Evolutionary conservation across 2,888 invertebrate species (phyloP).

Genomic region (Saturnia pavonia): DNA sequence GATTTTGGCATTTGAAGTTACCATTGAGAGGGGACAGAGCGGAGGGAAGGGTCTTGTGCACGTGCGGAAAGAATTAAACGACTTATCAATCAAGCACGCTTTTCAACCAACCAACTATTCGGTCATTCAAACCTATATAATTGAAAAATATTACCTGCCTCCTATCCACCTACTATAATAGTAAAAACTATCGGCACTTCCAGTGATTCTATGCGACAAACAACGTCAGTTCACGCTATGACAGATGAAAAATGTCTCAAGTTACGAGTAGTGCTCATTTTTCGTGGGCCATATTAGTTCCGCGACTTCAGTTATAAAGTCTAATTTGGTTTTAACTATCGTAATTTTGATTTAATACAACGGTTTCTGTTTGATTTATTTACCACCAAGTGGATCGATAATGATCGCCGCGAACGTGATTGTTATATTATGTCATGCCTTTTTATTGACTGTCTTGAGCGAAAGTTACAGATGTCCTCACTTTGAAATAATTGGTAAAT

Average conservation of each 20-base stretch:
- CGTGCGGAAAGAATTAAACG: no score
- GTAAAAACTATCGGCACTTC: conserved; percentile 3
- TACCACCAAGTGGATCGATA: neutral
- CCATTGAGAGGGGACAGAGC: no score
- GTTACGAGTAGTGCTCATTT: conserved; percentile 35
- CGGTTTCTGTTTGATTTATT: neutral
- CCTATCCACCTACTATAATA: no score
- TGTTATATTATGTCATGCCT: neutral
- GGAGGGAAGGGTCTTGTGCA: no score
- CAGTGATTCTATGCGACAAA: conserved; percentile 8
- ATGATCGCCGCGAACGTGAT: neutral
- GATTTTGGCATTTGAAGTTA: no score
- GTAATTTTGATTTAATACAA: neutral
- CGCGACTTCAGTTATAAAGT: neutral
- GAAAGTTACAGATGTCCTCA: no score
- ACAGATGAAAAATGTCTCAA: conserved; percentile 36
- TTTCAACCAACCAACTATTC: no score
- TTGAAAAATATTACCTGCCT: neutral
- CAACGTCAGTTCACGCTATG: conserved; percentile 24
- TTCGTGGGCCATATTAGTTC: conserved; percentile 24
- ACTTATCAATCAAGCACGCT: no score
- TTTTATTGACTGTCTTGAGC: no score
- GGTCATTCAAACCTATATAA: no score
- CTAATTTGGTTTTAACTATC: neutral
- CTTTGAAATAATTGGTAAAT: no score